phyloP scores from a whole-genome alignment of 2,113 vertebrate species.

The Vidua chalybeata region DNA sequence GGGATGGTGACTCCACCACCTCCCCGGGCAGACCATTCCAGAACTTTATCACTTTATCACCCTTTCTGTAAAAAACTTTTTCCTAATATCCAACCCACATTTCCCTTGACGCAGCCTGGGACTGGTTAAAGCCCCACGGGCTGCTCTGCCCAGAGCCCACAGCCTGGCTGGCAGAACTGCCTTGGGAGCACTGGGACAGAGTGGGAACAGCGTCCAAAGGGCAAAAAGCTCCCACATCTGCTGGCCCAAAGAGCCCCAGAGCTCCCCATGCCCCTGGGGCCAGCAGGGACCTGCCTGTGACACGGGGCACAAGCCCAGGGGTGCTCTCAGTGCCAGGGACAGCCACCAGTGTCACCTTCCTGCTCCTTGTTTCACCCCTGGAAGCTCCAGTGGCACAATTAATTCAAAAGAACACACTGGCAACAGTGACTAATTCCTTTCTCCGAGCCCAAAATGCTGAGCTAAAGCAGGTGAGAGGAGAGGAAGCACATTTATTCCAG shows the following conservation, averaged over 20 bases:
- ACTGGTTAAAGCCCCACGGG: background rate
- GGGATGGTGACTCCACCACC: background rate
- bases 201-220: background rate
- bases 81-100: background rate
- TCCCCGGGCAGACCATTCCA: accelerated
- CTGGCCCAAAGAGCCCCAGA: background rate
- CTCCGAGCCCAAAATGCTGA: background rate
- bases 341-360: background rate
- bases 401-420: accelerated
- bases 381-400: background rate
- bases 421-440: background rate
- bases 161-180: background rate
- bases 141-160: background rate
- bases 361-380: background rate
- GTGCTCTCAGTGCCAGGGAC: background rate
- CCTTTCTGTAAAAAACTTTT: background rate
- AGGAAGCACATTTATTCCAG: background rate
- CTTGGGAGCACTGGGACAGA: background rate
- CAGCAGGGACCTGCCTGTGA: background rate
- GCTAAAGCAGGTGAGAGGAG: background rate
- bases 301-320: accelerated
- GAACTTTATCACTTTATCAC: background rate
- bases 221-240: accelerated
- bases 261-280: accelerated
- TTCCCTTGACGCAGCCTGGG: background rate